Conservation (phyloP, 2,113 vertebrate genomes). For the Equus quagga region DNA sequence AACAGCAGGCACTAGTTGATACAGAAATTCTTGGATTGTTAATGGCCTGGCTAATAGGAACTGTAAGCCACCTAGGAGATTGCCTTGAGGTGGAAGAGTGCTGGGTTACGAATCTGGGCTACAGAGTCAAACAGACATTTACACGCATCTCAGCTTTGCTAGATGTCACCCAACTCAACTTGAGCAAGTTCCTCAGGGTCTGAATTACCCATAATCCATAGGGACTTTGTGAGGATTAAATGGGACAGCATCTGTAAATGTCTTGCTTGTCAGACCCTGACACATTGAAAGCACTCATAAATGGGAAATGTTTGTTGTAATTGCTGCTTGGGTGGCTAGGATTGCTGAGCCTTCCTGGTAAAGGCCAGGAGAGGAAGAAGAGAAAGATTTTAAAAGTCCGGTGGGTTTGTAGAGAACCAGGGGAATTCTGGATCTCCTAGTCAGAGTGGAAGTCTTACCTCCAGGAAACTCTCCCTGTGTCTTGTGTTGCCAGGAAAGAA, state of each 20-base stretch:
- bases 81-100: not conserved
- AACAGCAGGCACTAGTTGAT: conserved; percentile 14
- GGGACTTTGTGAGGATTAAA: not conserved
- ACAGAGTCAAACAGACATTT: not conserved
- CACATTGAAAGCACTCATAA: not conserved
- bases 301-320: not conserved
- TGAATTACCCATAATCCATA: not conserved
- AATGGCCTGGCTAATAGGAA: conserved; percentile 13
- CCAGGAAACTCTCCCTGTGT: not conserved
- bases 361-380: not conserved
- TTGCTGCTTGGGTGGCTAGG: not conserved
- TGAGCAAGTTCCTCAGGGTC: not conserved
- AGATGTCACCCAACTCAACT: conserved; percentile 31
- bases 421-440: not conserved
- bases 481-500: not conserved
- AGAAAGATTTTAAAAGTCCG: not conserved
- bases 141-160: not conserved
- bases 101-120: not conserved
- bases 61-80: not conserved
- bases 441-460: not conserved
- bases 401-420: not conserved
- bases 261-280: not conserved
- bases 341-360: not conserved
- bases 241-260: not conserved
- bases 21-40: conserved; percentile 29